Conservation (phyloP, 2,888 invertebrate species). For the Halictus quadricinctus region DNA sequence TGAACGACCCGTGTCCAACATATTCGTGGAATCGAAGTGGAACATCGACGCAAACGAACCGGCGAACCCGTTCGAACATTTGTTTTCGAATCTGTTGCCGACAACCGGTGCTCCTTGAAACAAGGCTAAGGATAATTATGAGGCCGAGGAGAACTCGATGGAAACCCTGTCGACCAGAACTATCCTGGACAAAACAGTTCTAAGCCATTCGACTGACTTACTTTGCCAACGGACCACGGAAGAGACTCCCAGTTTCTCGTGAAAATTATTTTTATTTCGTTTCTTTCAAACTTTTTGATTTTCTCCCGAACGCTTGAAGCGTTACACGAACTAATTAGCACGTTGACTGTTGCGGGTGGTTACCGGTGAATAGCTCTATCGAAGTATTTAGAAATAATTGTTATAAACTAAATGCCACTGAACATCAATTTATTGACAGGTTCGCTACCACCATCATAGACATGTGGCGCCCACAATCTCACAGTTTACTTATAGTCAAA, state of each 20-base stretch:
- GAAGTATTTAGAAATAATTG: too few species aligned
- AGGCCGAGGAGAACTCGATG: slow-evolving; percentile 15
- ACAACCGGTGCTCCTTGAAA: slow-evolving; percentile 23
- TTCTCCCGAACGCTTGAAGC: background rate
- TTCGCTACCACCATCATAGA: too few species aligned
- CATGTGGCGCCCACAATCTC: too few species aligned
- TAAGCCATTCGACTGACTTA: background rate
- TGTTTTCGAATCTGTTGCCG: slow-evolving; percentile 49
- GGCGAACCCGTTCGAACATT: slow-evolving; percentile 51
- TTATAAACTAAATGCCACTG: too few species aligned
- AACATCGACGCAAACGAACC: slow-evolving; percentile 52
- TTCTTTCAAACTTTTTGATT: background rate
- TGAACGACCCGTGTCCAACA: slow-evolving; percentile 12
- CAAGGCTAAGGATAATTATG: slow-evolving; percentile 41
- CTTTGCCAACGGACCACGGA: slow-evolving; percentile 2
- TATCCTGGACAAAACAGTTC: background rate
- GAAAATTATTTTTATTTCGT: background rate
- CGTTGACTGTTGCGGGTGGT: background rate
- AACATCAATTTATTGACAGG: too few species aligned
- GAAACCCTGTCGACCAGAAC: slow-evolving; percentile 27
- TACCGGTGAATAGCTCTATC: too few species aligned
- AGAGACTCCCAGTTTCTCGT: background rate
- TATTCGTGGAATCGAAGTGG: slow-evolving; percentile 46
- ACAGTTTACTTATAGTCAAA: too few species aligned
- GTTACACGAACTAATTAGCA: background rate